Conservation (phyloP, 2,797 vertebrate species). For the Benthosema pterotum region DNA sequence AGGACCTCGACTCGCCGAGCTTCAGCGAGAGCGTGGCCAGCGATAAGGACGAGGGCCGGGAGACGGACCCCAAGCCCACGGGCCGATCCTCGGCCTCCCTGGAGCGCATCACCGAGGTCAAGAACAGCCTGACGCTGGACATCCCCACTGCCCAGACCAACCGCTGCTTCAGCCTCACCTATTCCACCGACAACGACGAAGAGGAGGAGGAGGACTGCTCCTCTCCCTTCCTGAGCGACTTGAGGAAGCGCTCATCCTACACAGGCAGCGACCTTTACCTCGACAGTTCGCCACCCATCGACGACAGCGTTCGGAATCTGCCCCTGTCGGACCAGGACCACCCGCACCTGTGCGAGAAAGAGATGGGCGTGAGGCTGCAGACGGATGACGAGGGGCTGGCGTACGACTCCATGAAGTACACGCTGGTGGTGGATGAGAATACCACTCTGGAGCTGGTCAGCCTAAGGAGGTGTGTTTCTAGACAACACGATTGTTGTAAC, state of each 20-base stretch:
- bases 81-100: conserved; percentile 73
- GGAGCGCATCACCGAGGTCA: conserved; percentile 80
- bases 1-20: conserved; percentile 77
- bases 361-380: conserved; percentile 56
- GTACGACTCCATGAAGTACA: conserved; percentile 97
- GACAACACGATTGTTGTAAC: not conserved
- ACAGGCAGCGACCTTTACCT: conserved; percentile 72
- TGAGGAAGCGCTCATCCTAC: conserved; percentile 75
- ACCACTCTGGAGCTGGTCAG: conserved; percentile 96
- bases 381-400: conserved; percentile 88
- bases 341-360: conserved; percentile 71
- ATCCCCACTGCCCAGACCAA: conserved; percentile 88
- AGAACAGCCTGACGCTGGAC: conserved; percentile 77
- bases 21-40: conserved; percentile 76
- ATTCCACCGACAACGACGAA: conserved; percentile 86
- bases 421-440: conserved; percentile 97
- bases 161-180: conserved; percentile 86
- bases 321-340: conserved; percentile 61
- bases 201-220: conserved; percentile 74
- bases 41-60: conserved; percentile 80
- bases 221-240: conserved; percentile 73
- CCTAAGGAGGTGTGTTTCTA: conserved; percentile 81
- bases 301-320: conserved; percentile 76
- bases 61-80: conserved; percentile 67
- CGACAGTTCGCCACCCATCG: conserved; percentile 79